Base-by-base conservation (phyloP, 2,888 invertebrate genomes). In the Drosophila affinis region DNA sequence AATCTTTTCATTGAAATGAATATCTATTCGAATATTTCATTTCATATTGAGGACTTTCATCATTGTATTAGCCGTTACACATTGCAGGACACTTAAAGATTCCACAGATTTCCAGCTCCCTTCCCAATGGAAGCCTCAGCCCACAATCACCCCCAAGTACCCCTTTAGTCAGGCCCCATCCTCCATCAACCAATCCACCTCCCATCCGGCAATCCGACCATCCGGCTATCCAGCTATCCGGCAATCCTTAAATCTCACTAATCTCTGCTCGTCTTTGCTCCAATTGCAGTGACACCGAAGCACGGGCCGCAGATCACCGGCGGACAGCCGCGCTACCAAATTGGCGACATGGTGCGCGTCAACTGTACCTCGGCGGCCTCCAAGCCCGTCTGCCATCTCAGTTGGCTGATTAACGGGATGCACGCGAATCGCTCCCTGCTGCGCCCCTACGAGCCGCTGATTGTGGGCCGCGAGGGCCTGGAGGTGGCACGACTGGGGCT, bases 351-450 rank as follows among this genome's bases (percentile, higher is more conserved):
- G 54, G 96, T 97, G 39, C 94, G 95, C 76, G 96, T 97, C 79
- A 97, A 96, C 93, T 97, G 97, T 93, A 96, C 96, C 7, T 97
- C 97, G 45, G 95, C 95, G 17, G 94, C 95, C 79, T 97, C 97
- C 51, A 95, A 96, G 88, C 97, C 97, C 7, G 96, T 96, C 14
- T 96, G 97, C 65, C 94, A 95, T 88, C 94, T 97, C 62, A 95
- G 95, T 79, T 97, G 97, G 97, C 96, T 96, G 93, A 96, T 97
- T 92, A 97, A 97, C 92, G 96, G 96, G 29, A 95, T 96, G 90
- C 96, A 95, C 80, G 95, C 94, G 39, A 94, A 95, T 39, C 81
- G 93, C 3, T 89, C 91, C 5, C 93, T 94, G 7, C 90, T 94
- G 68, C 91, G 92, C 14, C 93, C 93, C 34, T 94, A 94, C 44